phyloP scores from a whole-genome alignment of 2,113 vertebrate genomes.

The Paradisaea rubra region DNA sequence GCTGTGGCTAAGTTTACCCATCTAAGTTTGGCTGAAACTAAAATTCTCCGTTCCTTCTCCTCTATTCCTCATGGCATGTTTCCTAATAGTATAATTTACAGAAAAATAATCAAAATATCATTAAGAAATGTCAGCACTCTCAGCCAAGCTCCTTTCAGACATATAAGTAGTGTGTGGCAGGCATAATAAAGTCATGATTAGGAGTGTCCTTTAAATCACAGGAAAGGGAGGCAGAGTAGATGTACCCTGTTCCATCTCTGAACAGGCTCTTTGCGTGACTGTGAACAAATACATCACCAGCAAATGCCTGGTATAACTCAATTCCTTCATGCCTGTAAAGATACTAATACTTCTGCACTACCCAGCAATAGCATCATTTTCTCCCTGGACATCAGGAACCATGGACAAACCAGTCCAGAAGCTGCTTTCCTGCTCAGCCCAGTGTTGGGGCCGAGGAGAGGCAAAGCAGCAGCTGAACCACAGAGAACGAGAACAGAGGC shows the following conservation, averaged over 20 bases:
- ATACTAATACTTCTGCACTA: neutral
- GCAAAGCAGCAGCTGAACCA: neutral
- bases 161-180: neutral
- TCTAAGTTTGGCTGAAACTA: neutral
- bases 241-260: neutral
- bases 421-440: neutral
- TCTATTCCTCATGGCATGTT: neutral
- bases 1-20: neutral
- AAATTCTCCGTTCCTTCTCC: neutral
- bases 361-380: neutral
- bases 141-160: slow-evolving; percentile 12
- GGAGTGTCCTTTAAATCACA: slow-evolving; percentile 38
- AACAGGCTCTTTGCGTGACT: neutral
- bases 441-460: neutral
- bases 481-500: rapidly evolving
- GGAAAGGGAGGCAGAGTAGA: neutral
- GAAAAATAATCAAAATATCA: slow-evolving; percentile 35
- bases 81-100: slow-evolving; percentile 5
- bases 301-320: neutral
- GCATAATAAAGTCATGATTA: slow-evolving; percentile 4
- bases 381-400: neutral
- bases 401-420: neutral
- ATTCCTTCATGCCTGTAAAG: neutral
- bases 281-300: neutral
- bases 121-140: slow-evolving; percentile 37